Evolutionary conservation across 2,113 vertebrate genomes (phyloP), one percentile per base, ranked within the genome.

Genomic region (Lonchura striata): DNA sequence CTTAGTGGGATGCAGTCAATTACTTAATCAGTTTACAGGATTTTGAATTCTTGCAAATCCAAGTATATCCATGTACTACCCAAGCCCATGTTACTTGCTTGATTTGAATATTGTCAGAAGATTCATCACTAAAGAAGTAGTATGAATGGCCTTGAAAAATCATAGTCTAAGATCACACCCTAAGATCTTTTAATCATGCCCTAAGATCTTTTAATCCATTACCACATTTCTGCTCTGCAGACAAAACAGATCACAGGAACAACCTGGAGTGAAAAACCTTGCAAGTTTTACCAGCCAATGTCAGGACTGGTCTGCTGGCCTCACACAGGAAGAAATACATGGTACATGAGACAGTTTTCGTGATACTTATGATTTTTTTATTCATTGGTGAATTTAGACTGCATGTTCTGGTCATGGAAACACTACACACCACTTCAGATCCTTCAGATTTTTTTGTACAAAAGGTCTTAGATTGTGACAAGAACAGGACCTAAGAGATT

Each of bases 1-100:
- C 23, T 37, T 15, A 31, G 4, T 20, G 6, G 27, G 64, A 82
- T 44, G 22, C 20, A 68, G 17, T 66, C 20, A 68, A 15, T 66
- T 27, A 44, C n/a, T 82, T 56, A 42, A 21, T 37, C n/a, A 0
- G 0, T 75, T 65, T 49, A 30, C 3, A 41, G 11, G 15, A 65
- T 46, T 80, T 69, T 28, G 17, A 68, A 42, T 78, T 91, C 17
- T 6, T 59, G 19, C 47, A 76, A 68, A 91, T 59, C 47, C 17
- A 16, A 57, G 27, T 37, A 31, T 41, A 33, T n/a, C 44, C 1
- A 0, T 7, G 8, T 33, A 23, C 15, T 50, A 4, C 5, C 33
- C 16, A 24, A 59, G 24, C 25, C 39, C 30, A 13, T 23, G 9
- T 10, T 23, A 20, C 31, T 60, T 60, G 9, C 64, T 69, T 72